Evolutionary conservation across 2,113 vertebrate genomes (phyloP).

Genomic region (Butorides virescens): DNA sequence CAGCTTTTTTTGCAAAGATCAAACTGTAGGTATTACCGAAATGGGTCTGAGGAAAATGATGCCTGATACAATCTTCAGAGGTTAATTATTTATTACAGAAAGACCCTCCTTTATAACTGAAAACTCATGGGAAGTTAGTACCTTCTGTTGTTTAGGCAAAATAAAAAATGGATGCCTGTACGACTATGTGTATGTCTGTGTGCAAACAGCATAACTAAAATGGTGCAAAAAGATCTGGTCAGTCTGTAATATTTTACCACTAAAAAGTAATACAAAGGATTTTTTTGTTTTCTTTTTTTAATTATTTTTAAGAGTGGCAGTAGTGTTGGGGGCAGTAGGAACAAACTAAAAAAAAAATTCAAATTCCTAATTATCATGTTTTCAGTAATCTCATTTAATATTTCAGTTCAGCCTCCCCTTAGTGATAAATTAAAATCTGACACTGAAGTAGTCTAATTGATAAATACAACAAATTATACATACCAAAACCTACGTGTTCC

Average conservation of each 20-base stretch:
- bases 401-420: background rate
- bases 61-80: background rate
- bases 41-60: background rate
- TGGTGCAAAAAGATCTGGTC: background rate
- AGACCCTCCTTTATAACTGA: background rate
- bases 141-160: background rate
- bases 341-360: background rate
- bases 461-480: background rate
- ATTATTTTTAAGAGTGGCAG: background rate
- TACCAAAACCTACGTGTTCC: background rate
- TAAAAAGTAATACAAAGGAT: background rate
- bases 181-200: background rate
- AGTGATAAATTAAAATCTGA: background rate
- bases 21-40: background rate
- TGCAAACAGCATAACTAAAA: background rate
- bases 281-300: fast-evolving
- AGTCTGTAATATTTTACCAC: background rate
- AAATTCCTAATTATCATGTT: background rate
- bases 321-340: background rate
- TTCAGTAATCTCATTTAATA: background rate
- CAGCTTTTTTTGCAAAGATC: background rate
- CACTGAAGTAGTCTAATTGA: background rate
- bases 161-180: background rate
- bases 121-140: background rate
- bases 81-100: background rate